phyloP scores from a whole-genome alignment of 2,888 invertebrate species.

The Xestia ashworthii region DNA sequence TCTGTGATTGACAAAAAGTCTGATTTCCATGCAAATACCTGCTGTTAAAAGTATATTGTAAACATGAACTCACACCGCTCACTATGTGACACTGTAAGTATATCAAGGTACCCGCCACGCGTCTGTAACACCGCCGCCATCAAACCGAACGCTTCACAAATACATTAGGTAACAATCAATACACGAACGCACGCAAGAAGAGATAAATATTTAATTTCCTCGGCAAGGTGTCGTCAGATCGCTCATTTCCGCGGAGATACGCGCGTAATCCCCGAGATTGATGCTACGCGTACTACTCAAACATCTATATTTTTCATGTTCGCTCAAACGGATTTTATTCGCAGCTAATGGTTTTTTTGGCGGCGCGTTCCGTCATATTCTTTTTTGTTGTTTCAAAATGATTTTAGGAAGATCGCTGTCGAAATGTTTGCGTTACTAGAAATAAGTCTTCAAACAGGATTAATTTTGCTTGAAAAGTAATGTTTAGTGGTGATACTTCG shows the following conservation, averaged over 20 bases:
- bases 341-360: conserved; percentile 44
- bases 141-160: conserved; percentile 7
- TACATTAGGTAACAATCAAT: conserved; percentile 47
- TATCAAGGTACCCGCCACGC: neutral
- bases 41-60: neutral
- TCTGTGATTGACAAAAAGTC: neutral
- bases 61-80: neutral
- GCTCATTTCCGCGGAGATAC: conserved; percentile 48
- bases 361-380: conserved; percentile 1
- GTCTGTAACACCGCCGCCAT: neutral
- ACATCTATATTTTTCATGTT: conserved; percentile 49
- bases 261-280: conserved; percentile 51
- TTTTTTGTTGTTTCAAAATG: conserved; percentile 7
- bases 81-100: neutral
- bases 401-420: conserved; percentile 1
- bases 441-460: conserved; percentile 7
- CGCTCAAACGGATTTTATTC: conserved; percentile 33
- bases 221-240: conserved; percentile 44
- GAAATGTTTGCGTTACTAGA: conserved; percentile 15
- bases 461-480: neutral
- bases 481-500: neutral
- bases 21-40: neutral
- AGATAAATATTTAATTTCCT: conserved; percentile 64
- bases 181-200: conserved; percentile 25
- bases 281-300: conserved; percentile 23